These are phyloP conservation scores for Octomys mimax DNA, from an alignment of 2,797 vertebrate species.

Conservation along the genomic window DNA sequence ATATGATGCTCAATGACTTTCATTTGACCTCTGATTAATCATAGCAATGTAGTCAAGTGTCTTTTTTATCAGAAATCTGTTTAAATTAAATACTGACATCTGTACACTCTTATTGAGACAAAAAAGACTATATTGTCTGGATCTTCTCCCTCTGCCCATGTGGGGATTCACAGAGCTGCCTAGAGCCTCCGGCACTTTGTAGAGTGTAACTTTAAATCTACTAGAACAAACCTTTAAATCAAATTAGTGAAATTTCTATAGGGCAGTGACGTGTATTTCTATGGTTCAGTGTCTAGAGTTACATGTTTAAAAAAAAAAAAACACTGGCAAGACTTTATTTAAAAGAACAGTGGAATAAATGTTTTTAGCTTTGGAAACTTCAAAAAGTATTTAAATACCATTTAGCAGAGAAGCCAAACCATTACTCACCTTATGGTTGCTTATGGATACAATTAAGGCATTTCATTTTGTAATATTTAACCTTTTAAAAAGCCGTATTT, in stretches of 20 bases:
- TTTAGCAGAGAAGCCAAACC: constrained; percentile 45
- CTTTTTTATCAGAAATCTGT: background rate
- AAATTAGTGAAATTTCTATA: background rate
- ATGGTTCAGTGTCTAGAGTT: background rate
- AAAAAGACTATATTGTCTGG: background rate
- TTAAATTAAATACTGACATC: background rate
- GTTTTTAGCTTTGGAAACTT: constrained; percentile 46
- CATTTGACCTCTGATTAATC: background rate
- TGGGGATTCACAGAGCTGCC: accelerated
- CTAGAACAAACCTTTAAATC: background rate
- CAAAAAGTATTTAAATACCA: background rate
- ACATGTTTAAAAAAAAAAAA: constrained; percentile 8
- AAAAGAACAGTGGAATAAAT: background rate
- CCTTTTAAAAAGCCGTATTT: constrained; percentile 37
- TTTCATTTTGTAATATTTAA: constrained; percentile 24
- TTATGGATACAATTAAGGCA: constrained; percentile 17
- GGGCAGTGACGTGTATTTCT: background rate
- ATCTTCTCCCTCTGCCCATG: background rate
- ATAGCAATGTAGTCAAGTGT: background rate
- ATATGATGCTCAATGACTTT: background rate
- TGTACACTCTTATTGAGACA: background rate
- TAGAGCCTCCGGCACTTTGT: too few species aligned
- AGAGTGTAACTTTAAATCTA: background rate
- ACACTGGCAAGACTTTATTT: background rate
- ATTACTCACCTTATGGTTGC: background rate